Evolutionary conservation across 2,888 invertebrate species (phyloP), one percentile per base, ranked within the genome.

Genomic region (Napeogenes sylphis): DNA sequence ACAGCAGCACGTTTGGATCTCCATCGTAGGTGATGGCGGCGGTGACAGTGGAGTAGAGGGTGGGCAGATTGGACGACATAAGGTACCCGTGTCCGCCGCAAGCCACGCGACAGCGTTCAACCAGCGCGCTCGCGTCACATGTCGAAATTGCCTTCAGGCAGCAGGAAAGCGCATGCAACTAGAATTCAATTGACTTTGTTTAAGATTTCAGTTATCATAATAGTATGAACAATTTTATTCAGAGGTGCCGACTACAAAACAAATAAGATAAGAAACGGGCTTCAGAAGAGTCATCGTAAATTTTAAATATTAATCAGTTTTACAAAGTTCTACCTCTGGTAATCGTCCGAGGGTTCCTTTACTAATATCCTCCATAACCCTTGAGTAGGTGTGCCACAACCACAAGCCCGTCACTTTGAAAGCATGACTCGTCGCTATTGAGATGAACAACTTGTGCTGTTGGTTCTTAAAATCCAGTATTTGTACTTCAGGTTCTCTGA

Each of bases 21-120:
- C 99, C 99, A 83, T 99, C 99, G 75, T 98, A 98, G 0, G 98
- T 98, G 77, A 95, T 95, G 58, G 95, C 95, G 3, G 98, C 98
- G 0, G 96, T 95, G 8, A 94, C 93, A 73, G 94, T 91, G 45
- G 94, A 94, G 78, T 97, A 98, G 10, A 96, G 93, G 14, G 93
- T 91, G 0, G 98, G 98, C 32, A 99, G 92, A 75, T 96, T 97
- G 21, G 98, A 96, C 33, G 94, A 93, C 59, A 94, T 91, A 94
- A 97, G 95, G 85, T 95, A 99, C 4, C 99, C 99, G 79, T 99
- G 98, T 0, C 99, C 99, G 0, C 99, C 99, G 78, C 98, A 99
- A 0, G 98, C 93, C 68, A 96, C 90, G 5, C 98, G 93, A 71
- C 97, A 95, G 65, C 93, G 93, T 80, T 98, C 98, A 13, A 98